A percentile compares a stretch with the other conserved stretches of the same genome.
Conservation (phyloP, 2,797 vertebrate species). For the Tokudaia muenninki region DNA sequence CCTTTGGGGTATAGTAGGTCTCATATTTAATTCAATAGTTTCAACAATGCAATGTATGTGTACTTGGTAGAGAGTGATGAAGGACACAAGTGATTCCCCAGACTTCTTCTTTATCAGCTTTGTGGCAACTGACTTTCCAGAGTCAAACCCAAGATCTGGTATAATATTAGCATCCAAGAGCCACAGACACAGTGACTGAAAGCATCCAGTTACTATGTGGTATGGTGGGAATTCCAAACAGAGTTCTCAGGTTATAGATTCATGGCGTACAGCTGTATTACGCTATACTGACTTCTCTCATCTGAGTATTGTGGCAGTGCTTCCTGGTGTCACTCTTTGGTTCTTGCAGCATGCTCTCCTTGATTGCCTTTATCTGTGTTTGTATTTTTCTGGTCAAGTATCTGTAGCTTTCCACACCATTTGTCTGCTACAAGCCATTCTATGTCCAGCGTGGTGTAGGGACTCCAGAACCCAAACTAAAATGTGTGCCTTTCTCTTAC, state of each 20-base stretch:
- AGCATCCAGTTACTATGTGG: background rate
- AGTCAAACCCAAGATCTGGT: background rate
- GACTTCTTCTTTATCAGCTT: constrained; percentile 13
- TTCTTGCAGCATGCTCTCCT: background rate
- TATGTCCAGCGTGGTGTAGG: background rate
- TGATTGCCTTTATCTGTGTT: background rate
- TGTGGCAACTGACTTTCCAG: background rate
- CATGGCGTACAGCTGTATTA: background rate
- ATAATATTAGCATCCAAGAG: background rate
- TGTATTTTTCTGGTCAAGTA: background rate
- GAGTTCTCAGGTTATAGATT: background rate
- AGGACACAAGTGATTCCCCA: constrained; percentile 7
- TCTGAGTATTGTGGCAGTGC: background rate
- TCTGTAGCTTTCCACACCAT: background rate
- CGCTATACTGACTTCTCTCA: background rate
- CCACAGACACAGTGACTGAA: background rate
- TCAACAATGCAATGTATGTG: constrained; percentile 1
- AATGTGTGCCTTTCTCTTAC: background rate
- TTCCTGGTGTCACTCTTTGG: background rate
- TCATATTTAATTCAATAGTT: constrained; percentile 56
- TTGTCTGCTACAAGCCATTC: background rate
- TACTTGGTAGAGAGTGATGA: constrained; percentile 12
- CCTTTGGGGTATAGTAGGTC: background rate
- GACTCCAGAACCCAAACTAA: background rate
- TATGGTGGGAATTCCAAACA: background rate